phyloP scores from a whole-genome alignment of 1,140 invertebrate species.

The Drosophila chauvacae region DNA sequence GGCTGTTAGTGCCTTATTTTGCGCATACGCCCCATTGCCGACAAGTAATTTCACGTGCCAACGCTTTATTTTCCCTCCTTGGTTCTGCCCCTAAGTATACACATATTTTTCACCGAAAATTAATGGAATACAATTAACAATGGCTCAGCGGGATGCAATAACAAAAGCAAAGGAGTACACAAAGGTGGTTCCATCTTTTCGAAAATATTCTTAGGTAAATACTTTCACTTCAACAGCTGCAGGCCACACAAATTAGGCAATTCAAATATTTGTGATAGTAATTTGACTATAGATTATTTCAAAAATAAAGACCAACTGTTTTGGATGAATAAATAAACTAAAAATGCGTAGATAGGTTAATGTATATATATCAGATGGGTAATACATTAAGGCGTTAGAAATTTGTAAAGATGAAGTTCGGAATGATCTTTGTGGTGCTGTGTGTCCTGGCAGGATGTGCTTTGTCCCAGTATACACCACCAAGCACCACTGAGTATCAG shows the following conservation, averaged over 20 bases:
- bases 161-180: constrained; percentile 2
- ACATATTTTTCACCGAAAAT: constrained; percentile 19
- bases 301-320: background rate
- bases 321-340: background rate
- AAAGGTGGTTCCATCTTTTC: constrained; percentile 11
- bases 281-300: background rate
- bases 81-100: background rate
- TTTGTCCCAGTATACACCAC: background rate
- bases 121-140: constrained; percentile 46
- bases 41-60: constrained; percentile 60
- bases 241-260: constrained; percentile 9
- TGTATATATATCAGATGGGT: too few relatives aligned
- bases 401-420: constrained; percentile 11
- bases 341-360: background rate
- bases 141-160: constrained; percentile 27
- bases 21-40: constrained; percentile 54
- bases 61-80: constrained; percentile 20
- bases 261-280: constrained; percentile 16
- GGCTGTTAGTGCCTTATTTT: constrained; percentile 51
- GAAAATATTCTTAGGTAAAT: background rate
- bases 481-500: background rate
- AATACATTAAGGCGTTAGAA: background rate
- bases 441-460: background rate
- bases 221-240: background rate
- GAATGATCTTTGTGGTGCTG: background rate